Base-by-base conservation (phyloP, 2,113 vertebrate genomes). In the Empidonax traillii region DNA sequence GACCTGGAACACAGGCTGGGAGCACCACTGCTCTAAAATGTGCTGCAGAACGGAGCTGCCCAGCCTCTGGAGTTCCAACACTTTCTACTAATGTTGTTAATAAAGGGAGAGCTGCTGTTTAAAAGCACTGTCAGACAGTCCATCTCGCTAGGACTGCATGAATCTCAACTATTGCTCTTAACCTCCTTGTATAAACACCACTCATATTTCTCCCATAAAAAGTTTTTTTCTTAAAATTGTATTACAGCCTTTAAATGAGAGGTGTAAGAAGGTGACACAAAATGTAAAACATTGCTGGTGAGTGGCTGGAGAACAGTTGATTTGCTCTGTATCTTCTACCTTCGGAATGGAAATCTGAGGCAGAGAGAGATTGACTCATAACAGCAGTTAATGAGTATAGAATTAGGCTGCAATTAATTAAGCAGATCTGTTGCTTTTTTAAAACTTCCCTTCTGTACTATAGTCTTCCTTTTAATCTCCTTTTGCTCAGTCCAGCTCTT, bases 331-430 rank as follows among this genome's bases (percentile, higher is more conserved):
- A 43, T 43, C 28, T 92, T 66, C 16, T 7, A 61, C 30, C 31
- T 90, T 69, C 59, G 74, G 80, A 94, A 71, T 35, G 37, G 49
- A 52, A 90, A 90, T 66, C 25, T 87, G 65, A 89, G 86, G 62
- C 69, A 76, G 27, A 73, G 49, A 47, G 89, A 84, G 65, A 90
- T 4, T 78, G 58, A 83, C 67, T 74, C 41, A 52, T 82, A 83
- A 84, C 33, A 72, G 49, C 47, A 95, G 58, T 61, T 90, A 87
- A 90, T 88, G 33, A 90, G 80, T 76, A 65, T 30, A 55, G 53
- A 80, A 89, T 51, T 55, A 90, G 59, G 51, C 59, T 85, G 47
- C 76, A 93, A 87, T 76, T 79, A 93, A 88, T 80, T 89, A 91
- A 94, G 80, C 44, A 95, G 83, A 24, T 76, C 43, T 1, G 8